A percentile compares a stretch with the other conserved stretches of the same genome.
Evolutionary conservation across 2,888 invertebrate genomes (phyloP).

Genomic region (Metallyticus violacea): DNA sequence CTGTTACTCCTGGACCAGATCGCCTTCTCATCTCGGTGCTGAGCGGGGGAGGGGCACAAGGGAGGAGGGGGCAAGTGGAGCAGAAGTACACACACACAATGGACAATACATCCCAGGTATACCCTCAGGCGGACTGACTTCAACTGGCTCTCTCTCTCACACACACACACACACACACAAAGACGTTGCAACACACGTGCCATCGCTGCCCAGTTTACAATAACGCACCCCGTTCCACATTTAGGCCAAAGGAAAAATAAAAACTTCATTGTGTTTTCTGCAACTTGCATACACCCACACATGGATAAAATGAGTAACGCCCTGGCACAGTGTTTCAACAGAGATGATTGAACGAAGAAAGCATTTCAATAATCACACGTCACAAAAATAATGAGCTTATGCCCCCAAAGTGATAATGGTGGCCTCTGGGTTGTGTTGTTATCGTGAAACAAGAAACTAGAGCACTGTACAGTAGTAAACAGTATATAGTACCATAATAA

Average conservation of each 20-base stretch:
- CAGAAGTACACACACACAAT: constrained; percentile 21
- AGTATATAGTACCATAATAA: too few relatives aligned
- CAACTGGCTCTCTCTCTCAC: too few relatives aligned
- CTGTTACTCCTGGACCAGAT: not conserved
- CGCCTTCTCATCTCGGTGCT: not conserved
- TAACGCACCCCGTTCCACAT: not conserved
- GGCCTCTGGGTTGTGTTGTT: too few relatives aligned
- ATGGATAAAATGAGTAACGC: not conserved
- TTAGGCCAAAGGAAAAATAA: too few relatives aligned
- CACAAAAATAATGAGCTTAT: too few relatives aligned
- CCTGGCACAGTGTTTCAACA: too few relatives aligned
- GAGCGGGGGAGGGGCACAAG: not conserved
- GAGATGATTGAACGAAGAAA: too few relatives aligned
- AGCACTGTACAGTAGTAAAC: too few relatives aligned
- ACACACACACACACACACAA: not conserved
- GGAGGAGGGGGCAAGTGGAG: not conserved
- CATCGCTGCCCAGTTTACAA: not conserved
- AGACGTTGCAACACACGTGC: not conserved
- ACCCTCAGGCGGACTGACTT: not conserved
- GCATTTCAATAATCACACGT: not conserved
- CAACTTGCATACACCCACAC: not conserved
- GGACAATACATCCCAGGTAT: constrained; percentile 24
- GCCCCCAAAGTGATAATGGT: too few relatives aligned
- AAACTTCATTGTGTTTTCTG: too few relatives aligned
- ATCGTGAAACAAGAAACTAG: too few relatives aligned